Conservation (phyloP, 1,140 invertebrate species). For the Cecropterus lyciades region DNA sequence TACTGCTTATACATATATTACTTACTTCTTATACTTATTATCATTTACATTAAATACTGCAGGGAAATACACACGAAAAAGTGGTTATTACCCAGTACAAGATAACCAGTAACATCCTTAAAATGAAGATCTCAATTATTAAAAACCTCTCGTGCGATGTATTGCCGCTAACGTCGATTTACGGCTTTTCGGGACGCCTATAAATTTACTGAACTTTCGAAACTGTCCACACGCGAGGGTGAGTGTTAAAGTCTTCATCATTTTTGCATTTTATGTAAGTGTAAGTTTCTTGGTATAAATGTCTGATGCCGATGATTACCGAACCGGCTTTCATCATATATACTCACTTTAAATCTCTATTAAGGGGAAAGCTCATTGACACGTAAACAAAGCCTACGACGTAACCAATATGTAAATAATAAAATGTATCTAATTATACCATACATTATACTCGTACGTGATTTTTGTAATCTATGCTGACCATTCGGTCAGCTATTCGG, state of each 20-base stretch:
- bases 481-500: no score
- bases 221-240: conserved; percentile 22
- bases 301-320: conserved; percentile 35
- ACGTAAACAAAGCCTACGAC: no score
- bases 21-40: no score
- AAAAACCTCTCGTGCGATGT: conserved; percentile 30
- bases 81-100: neutral
- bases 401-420: no score
- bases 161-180: conserved; percentile 33
- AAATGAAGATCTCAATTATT: conserved; percentile 39
- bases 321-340: conserved; percentile 25
- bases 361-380: no score
- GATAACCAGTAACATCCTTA: conserved; percentile 3
- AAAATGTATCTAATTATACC: no score
- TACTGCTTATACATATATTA: no score
- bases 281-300: conserved; percentile 18
- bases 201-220: conserved; percentile 45
- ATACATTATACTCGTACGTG: no score
- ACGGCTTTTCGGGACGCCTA: conserved; percentile 27
- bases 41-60: no score
- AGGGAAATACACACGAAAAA: neutral
- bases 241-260: conserved; percentile 33
- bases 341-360: no score
- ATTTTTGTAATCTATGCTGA: no score
- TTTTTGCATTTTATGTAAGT: conserved; percentile 30